Percentiles rank a stretch among this genome's conserved stretches.
Conservation (phyloP, 2,888 invertebrate genomes). For the Agrotis ipsilon region DNA sequence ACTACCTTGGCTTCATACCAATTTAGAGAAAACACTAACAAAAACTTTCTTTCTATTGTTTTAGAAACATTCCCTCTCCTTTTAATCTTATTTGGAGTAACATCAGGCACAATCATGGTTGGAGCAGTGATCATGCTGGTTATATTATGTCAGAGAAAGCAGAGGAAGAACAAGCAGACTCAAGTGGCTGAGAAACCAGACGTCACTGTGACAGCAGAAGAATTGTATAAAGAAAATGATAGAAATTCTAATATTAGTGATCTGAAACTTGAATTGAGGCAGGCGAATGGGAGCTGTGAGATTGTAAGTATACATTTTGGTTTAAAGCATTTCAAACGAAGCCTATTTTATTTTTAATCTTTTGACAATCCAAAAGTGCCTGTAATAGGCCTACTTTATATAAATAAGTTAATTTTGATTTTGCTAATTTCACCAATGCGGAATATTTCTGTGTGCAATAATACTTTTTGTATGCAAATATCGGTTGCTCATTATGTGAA, state of each 20-base stretch:
- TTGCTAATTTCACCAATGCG: too few relatives aligned
- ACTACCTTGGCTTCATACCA: not conserved
- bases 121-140: slow-evolving; percentile 96
- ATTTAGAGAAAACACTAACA: not conserved
- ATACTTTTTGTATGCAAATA: too few relatives aligned
- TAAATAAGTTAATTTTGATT: too few relatives aligned
- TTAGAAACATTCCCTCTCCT: slow-evolving; percentile 95
- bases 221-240: slow-evolving; percentile 94
- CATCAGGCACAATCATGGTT: slow-evolving; percentile 96
- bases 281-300: slow-evolving; percentile 95
- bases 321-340: too few relatives aligned
- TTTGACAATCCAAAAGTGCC: too few relatives aligned
- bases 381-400: too few relatives aligned
- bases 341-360: too few relatives aligned
- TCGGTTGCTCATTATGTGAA: too few relatives aligned
- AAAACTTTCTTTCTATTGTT: slow-evolving; percentile 66
- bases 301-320: slow-evolving; percentile 88
- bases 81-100: slow-evolving; percentile 96
- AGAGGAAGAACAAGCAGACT: slow-evolving; percentile 89
- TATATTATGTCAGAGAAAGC: slow-evolving; percentile 94
- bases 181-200: slow-evolving; percentile 91
- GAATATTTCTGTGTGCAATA: too few relatives aligned
- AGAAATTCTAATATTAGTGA: slow-evolving; percentile 98
- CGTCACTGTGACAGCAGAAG: slow-evolving; percentile 87
- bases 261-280: slow-evolving; percentile 96